Percentiles rank a stretch among this genome's conserved stretches.
These are phyloP conservation scores for Dasyornis broadbenti DNA, from an alignment of 2,113 vertebrate species.

Conservation along the genomic window DNA sequence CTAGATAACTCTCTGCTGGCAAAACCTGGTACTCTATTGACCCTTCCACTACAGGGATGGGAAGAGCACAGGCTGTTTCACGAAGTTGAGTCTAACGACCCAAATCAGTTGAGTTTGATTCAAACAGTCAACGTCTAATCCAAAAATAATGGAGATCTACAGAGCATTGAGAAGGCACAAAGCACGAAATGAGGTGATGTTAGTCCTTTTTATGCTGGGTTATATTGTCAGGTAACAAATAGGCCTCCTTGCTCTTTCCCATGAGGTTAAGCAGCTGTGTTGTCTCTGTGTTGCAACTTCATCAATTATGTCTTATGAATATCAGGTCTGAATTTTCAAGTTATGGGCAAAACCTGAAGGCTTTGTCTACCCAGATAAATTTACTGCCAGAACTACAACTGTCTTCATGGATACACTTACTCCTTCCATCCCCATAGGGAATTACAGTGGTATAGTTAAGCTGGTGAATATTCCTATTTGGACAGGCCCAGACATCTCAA, in stretches of 20 bases:
- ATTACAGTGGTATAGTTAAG: neutral
- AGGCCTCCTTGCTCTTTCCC: neutral
- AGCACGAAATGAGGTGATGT: accelerated
- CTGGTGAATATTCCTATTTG: constrained; percentile 14
- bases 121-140: neutral
- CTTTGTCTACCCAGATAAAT: constrained; percentile 16
- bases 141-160: neutral
- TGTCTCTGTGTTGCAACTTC: neutral
- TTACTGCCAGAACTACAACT: constrained; percentile 18
- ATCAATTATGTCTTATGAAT: neutral
- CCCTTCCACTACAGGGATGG: neutral
- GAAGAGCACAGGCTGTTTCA: neutral
- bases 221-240: neutral
- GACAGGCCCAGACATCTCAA: constrained; percentile 34
- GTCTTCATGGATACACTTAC: neutral
- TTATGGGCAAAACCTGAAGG: neutral
- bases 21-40: neutral
- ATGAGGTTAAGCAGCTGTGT: neutral
- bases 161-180: neutral
- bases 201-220: neutral
- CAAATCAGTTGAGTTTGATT: neutral
- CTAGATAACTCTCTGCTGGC: neutral
- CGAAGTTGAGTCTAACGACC: neutral
- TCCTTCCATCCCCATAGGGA: constrained; percentile 36
- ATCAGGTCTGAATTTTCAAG: constrained; percentile 18